Percentiles rank a stretch among this genome's conserved stretches.
Evolutionary conservation across 2,113 vertebrate species (phyloP).

Genomic region (Tetrao urogallus): DNA sequence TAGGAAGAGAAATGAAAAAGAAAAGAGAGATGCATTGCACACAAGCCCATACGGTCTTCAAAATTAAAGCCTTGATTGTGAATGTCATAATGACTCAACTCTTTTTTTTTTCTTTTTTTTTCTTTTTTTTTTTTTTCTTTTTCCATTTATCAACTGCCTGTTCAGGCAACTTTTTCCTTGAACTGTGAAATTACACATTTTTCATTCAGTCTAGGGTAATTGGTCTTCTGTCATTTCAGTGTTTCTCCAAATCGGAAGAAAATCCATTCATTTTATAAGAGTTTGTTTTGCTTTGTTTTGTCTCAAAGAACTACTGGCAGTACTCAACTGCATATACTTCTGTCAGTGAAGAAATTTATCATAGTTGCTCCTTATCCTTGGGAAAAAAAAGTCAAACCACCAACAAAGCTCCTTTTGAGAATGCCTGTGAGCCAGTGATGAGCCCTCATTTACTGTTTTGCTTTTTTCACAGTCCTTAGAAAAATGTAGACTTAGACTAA

Average conservation of each 20-base stretch:
- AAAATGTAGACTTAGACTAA: neutral
- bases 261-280: neutral
- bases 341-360: neutral
- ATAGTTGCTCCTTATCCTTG: neutral
- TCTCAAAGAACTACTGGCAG: neutral
- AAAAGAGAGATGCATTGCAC: neutral
- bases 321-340: neutral
- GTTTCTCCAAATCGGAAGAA: neutral
- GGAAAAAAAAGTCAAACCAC: neutral
- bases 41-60: neutral
- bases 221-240: neutral
- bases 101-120: no score
- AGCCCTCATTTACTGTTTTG: neutral
- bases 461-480: neutral
- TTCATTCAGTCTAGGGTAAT: neutral
- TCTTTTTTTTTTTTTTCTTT: no score
- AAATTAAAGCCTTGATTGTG: neutral
- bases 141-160: neutral
- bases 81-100: neutral
- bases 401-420: neutral
- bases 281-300: neutral
- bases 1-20: neutral
- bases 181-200: neutral
- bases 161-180: neutral
- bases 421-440: neutral